A percentile compares a stretch with the other conserved stretches of the same genome.
These are phyloP conservation scores for Liparis tanakae DNA, from an alignment of 2,797 vertebrate genomes.

Conservation along the genomic window DNA sequence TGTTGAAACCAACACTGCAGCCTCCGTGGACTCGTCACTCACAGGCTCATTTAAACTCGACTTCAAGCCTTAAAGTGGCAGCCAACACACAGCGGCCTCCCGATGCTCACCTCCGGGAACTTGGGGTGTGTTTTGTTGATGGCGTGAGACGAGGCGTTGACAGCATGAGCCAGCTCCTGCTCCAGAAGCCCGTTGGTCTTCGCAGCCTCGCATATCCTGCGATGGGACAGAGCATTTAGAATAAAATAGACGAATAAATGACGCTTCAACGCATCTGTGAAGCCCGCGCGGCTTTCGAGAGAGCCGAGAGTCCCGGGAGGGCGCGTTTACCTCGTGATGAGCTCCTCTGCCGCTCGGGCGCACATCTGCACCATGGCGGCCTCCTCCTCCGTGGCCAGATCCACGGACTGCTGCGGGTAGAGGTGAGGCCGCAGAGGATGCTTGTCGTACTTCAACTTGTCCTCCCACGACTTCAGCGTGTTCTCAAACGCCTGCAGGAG, in stretches of 20 bases:
- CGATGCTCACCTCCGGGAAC: conserved; percentile 89
- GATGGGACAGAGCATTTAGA: conserved; percentile 38
- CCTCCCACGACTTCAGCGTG: conserved; percentile 98
- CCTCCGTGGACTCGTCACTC: not conserved
- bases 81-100: too few relatives aligned
- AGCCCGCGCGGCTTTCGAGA: not conserved
- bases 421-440: conserved; percentile 91
- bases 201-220: conserved; percentile 96
- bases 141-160: conserved; percentile 96
- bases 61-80: too few relatives aligned
- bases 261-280: not conserved
- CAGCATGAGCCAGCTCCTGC: conserved; percentile 97
- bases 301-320: not conserved
- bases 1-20: not conserved
- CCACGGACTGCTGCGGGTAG: conserved; percentile 93
- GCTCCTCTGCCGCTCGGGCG: conserved; percentile 93
- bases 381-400: conserved; percentile 93
- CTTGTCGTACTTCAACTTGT: conserved; percentile 95
- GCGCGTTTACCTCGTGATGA: conserved; percentile 90
- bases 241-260: not conserved
- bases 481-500: conserved; percentile 94
- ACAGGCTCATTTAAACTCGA: not conserved
- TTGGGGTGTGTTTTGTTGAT: conserved; percentile 97
- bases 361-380: conserved; percentile 90
- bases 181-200: conserved; percentile 93